These are phyloP conservation scores for Plecotus auritus DNA, from an alignment of 2,113 vertebrate species.

Conservation along the genomic window DNA sequence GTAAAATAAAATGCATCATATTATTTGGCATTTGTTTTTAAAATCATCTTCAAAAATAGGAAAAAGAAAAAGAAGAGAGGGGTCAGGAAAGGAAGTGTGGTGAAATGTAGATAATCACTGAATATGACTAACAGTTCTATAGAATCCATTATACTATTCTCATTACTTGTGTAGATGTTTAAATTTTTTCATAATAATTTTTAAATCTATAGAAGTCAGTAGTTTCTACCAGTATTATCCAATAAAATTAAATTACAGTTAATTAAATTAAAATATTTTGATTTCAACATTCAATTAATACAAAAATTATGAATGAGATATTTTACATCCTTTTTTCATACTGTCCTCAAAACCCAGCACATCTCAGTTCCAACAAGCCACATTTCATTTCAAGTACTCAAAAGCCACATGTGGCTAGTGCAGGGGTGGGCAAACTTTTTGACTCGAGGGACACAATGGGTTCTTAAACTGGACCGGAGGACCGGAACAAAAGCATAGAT, in stretches of 20 bases:
- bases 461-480: too few species aligned
- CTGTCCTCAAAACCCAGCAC: background rate
- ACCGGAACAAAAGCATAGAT: too few species aligned
- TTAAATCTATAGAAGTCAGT: background rate
- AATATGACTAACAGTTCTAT: background rate
- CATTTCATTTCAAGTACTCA: background rate
- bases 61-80: background rate
- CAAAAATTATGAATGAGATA: background rate
- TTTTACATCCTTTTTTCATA: background rate
- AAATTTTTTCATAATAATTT: background rate
- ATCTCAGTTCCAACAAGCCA: background rate
- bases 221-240: background rate
- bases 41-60: background rate
- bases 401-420: background rate
- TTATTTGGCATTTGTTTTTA: background rate
- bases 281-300: background rate
- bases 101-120: background rate
- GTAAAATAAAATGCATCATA: background rate
- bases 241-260: background rate
- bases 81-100: background rate
- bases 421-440: too few species aligned
- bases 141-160: background rate
- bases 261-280: background rate
- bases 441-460: too few species aligned
- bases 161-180: background rate